These are phyloP conservation scores for Camponotus floridanus DNA, from an alignment of 1,140 invertebrate genomes.

Conservation along the genomic window DNA sequence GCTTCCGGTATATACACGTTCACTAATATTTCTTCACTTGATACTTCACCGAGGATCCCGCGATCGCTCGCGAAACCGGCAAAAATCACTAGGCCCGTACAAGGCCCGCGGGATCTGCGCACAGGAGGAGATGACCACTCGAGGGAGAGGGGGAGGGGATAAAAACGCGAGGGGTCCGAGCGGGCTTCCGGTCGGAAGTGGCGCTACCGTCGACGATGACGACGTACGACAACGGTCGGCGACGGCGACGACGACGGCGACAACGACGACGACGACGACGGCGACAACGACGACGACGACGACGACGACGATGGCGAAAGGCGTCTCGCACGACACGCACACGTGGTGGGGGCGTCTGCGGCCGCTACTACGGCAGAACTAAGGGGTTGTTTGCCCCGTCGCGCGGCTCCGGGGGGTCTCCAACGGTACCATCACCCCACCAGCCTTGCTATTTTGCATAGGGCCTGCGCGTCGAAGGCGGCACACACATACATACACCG, in stretches of 20 bases:
- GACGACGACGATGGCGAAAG: constrained; percentile 76
- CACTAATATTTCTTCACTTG: constrained; percentile 34
- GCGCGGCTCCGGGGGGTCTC: constrained; percentile 78
- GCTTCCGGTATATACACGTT: constrained; percentile 43
- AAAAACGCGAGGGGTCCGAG: constrained; percentile 42
- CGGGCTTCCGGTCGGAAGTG: constrained; percentile 59
- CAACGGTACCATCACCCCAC: constrained; percentile 73
- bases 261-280: constrained; percentile 60
- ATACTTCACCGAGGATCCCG: not conserved
- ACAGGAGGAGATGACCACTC: not conserved
- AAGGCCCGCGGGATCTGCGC: not conserved
- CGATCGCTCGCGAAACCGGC: constrained; percentile 5
- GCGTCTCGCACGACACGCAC: constrained; percentile 79
- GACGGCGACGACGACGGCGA: constrained; percentile 57
- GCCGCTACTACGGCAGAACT: constrained; percentile 84
- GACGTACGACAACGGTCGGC: constrained; percentile 64
- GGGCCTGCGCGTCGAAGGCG: constrained; percentile 84
- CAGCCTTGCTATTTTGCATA: constrained; percentile 84
- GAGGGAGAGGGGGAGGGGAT: not conserved
- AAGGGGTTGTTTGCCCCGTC: constrained; percentile 85
- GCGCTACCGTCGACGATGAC: constrained; percentile 77
- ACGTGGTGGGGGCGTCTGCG: constrained; percentile 85
- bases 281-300: constrained; percentile 56
- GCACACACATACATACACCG: constrained; percentile 60
- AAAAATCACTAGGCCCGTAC: constrained; percentile 34